phyloP scores from a whole-genome alignment of 2,797 vertebrate species.

The Scleropages formosus region DNA sequence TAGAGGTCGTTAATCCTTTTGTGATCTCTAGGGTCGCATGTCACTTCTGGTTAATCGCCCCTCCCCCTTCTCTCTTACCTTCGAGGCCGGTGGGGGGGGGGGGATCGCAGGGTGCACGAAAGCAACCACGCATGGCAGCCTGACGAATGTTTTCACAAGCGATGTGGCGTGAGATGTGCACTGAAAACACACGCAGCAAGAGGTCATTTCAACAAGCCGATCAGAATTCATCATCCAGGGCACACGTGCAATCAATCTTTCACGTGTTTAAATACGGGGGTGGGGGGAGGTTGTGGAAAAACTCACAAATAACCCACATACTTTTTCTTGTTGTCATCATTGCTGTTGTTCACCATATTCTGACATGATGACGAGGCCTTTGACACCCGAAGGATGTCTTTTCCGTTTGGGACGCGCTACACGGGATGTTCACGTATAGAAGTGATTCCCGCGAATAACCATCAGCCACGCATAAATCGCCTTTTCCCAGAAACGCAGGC shows the following conservation, averaged over 20 bases:
- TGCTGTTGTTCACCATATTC: not conserved
- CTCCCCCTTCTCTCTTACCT: not conserved
- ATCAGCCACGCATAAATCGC: too few relatives aligned
- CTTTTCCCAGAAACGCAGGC: not conserved
- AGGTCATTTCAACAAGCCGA: slow-evolving; percentile 52
- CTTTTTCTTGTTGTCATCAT: not conserved
- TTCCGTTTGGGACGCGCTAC: not conserved
- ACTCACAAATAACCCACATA: not conserved
- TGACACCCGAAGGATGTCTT: not conserved
- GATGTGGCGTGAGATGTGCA: slow-evolving; percentile 40
- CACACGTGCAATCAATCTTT: slow-evolving; percentile 38
- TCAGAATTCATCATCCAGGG: slow-evolving; percentile 38
- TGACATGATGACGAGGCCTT: not conserved
- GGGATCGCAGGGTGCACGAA: slow-evolving; percentile 45
- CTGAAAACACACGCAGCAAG: slow-evolving; percentile 49
- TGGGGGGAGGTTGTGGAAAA: slow-evolving; percentile 14
- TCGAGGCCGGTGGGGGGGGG: slow-evolving; percentile 51
- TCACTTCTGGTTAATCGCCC: slow-evolving; percentile 58
- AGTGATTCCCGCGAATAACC: too few relatives aligned
- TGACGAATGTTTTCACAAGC: slow-evolving; percentile 59
- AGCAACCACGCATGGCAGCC: slow-evolving; percentile 52
- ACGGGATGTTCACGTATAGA: not conserved
- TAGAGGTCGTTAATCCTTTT: slow-evolving; percentile 57
- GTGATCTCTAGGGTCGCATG: slow-evolving; percentile 56
- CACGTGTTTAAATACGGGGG: slow-evolving; percentile 19